These are phyloP conservation scores for Corythoichthys intestinalis DNA, from an alignment of 2,113 vertebrate genomes.

Conservation along the genomic window DNA sequence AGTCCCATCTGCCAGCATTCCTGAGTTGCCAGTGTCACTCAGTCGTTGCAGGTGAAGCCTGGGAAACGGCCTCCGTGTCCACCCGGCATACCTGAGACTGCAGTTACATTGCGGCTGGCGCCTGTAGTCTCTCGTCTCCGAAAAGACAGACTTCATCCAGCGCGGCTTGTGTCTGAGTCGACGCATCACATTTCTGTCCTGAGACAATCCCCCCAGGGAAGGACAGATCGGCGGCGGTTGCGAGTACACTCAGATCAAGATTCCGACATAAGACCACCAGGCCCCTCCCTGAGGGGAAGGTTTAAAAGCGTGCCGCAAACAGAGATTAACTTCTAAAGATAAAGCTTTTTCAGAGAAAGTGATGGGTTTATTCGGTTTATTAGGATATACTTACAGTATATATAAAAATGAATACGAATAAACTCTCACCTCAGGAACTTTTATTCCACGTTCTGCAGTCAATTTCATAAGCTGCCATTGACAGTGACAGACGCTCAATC, in stretches of 20 bases:
- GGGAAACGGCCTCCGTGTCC: constrained; percentile 74
- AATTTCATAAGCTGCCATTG: too few species aligned
- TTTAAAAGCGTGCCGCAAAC: constrained; percentile 14
- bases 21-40: constrained; percentile 45
- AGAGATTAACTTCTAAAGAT: constrained; percentile 50
- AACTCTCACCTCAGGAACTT: too few species aligned
- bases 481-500: too few species aligned
- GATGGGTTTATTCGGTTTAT: constrained; percentile 35
- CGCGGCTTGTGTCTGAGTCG: constrained; percentile 36
- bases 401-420: too few species aligned
- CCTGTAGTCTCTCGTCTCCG: constrained; percentile 73
- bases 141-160: constrained; percentile 68
- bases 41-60: constrained; percentile 61
- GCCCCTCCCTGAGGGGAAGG: constrained; percentile 31
- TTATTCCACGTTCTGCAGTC: too few species aligned
- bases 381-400: too few species aligned
- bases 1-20: constrained; percentile 24
- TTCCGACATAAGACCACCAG: constrained; percentile 52
- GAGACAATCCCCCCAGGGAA: constrained; percentile 72
- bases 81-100: constrained; percentile 85
- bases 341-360: constrained; percentile 70
- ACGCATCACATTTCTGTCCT: constrained; percentile 72
- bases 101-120: constrained; percentile 83
- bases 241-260: constrained; percentile 38
- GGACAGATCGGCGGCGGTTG: constrained; percentile 55